A percentile compares a stretch with the other conserved stretches of the same genome.
phyloP scores from a whole-genome alignment of 37 sponge, comb jelly and placozoan genomes.

The Tethya wilhelma region DNA sequence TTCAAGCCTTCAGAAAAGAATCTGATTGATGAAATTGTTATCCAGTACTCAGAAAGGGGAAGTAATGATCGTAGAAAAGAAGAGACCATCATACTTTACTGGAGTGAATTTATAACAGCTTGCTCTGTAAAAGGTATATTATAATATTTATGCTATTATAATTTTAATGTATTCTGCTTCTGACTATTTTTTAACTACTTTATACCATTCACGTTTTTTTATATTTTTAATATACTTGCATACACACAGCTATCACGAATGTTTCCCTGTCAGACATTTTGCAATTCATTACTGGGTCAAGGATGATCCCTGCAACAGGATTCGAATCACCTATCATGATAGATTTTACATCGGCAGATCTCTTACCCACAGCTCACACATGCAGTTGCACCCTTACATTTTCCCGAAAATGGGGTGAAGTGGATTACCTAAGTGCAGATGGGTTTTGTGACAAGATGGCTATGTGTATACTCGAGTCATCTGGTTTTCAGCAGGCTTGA shows the following conservation, averaged over 20 bases:
- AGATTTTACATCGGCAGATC: background rate
- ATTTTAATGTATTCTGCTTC: background rate
- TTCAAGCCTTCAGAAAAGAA: background rate
- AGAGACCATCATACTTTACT: constrained; percentile 5
- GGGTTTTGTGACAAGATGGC: too few species aligned
- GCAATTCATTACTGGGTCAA: constrained; percentile 1
- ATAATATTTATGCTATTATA: background rate
- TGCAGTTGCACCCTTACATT: background rate
- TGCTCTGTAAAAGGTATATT: background rate
- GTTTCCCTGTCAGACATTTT: background rate
- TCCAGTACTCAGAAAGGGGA: constrained; percentile 1
- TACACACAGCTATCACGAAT: too few species aligned
- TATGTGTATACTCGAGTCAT: too few species aligned
- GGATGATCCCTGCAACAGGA: background rate
- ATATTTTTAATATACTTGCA: too few species aligned
- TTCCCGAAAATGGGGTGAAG: background rate
- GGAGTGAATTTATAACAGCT: constrained; percentile 5
- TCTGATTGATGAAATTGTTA: background rate
- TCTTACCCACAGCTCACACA: background rate
- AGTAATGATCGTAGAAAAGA: background rate
- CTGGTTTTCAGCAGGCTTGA: too few species aligned
- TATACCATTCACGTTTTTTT: too few species aligned
- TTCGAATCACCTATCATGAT: background rate
- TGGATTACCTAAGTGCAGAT: too few species aligned
- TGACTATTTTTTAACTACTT: background rate